Evolutionary conservation across 2,888 invertebrate species (phyloP).

Genomic region (Vannuccia rotundouncinata): DNA sequence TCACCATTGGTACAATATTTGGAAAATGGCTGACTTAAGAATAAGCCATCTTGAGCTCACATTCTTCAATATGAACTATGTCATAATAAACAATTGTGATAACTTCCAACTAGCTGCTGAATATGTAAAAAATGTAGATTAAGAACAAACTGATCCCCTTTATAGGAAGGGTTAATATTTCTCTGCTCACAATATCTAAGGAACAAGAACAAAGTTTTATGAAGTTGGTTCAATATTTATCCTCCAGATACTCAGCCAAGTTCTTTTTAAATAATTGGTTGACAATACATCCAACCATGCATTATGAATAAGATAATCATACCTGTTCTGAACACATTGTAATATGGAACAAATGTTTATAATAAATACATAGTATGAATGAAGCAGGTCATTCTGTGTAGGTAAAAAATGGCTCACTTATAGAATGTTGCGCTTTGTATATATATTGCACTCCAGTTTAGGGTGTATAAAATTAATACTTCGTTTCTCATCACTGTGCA

Average conservation of each 20-base stretch:
- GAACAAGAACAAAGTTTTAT: slow-evolving; percentile 3
- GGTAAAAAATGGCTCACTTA: too few relatives aligned
- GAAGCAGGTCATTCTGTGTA: too few relatives aligned
- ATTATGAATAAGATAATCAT: not conserved
- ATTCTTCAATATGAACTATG: slow-evolving; percentile 19
- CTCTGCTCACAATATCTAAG: slow-evolving; percentile 4
- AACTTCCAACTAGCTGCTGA: slow-evolving; percentile 1
- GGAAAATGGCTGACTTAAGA: not conserved
- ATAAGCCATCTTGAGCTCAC: slow-evolving; percentile 23
- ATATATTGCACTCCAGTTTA: too few relatives aligned
- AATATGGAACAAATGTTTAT: too few relatives aligned
- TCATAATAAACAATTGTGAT: not conserved
- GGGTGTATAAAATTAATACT: too few relatives aligned
- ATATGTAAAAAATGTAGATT: not conserved
- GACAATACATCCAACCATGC: not conserved
- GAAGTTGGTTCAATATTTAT: not conserved
- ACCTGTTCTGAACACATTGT: too few relatives aligned
- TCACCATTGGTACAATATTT: not conserved
- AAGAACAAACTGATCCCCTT: not conserved
- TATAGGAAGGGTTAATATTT: not conserved
- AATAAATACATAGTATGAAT: too few relatives aligned
- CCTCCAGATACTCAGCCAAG: not conserved
- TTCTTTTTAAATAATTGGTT: slow-evolving; percentile 12
- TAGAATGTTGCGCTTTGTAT: too few relatives aligned
- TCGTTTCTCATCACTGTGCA: too few relatives aligned